Evolutionary conservation across 1,140 invertebrate species (phyloP).

Genomic region (Whitmania pigra): DNA sequence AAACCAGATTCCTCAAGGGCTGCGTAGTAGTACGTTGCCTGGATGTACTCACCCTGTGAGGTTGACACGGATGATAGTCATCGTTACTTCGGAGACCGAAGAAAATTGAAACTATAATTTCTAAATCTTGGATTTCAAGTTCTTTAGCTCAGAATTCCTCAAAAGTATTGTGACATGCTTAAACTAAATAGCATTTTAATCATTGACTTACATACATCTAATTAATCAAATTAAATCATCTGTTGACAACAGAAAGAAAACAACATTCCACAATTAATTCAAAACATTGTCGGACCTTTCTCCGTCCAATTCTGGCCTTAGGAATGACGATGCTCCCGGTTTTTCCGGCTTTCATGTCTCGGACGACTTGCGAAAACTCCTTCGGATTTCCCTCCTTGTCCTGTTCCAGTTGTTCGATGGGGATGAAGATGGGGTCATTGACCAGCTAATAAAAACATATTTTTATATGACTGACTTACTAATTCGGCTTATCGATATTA

Average conservation of each 20-base stretch:
- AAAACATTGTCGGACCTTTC: constrained; percentile 31
- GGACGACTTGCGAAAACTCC: constrained; percentile 37
- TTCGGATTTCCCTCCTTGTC: constrained; percentile 37
- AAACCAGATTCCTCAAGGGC: constrained; percentile 41
- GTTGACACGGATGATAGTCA: too few relatives aligned
- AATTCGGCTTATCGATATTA: too few relatives aligned
- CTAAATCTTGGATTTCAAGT: too few relatives aligned
- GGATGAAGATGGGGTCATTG: constrained; percentile 44
- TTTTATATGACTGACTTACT: too few relatives aligned
- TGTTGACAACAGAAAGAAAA: too few relatives aligned
- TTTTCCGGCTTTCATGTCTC: constrained; percentile 37
- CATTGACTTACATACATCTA: too few relatives aligned
- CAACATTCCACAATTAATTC: neutral
- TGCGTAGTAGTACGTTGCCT: constrained; percentile 40
- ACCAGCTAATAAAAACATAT: constrained; percentile 32
- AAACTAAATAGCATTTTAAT: too few relatives aligned
- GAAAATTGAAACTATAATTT: too few relatives aligned
- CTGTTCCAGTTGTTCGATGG: constrained; percentile 41
- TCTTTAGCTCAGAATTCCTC: too few relatives aligned
- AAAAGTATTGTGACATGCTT: too few relatives aligned
- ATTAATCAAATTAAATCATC: too few relatives aligned
- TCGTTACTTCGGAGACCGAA: too few relatives aligned
- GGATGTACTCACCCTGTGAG: constrained; percentile 26
- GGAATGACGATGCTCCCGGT: constrained; percentile 33
- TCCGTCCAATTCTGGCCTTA: constrained; percentile 32